Evolutionary conservation across 2,888 invertebrate species (phyloP).

Genomic region (Serrognathus titanus): DNA sequence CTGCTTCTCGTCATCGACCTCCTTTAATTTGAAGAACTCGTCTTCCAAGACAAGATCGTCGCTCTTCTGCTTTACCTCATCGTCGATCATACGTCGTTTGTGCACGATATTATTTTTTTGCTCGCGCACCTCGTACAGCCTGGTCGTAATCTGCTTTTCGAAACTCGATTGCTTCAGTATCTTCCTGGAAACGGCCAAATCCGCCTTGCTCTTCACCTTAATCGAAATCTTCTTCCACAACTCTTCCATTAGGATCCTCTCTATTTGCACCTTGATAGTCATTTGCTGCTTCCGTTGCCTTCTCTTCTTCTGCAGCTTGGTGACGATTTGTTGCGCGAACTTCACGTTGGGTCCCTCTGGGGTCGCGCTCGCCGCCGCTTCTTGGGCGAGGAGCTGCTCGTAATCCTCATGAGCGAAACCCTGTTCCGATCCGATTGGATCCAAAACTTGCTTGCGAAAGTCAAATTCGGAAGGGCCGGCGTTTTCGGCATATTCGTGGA

Average conservation of each 20-base stretch:
- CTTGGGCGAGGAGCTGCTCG: slow-evolving; percentile 33
- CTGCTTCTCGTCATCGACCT: slow-evolving; percentile 20
- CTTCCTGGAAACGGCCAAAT: slow-evolving; percentile 54
- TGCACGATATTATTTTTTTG: slow-evolving; percentile 56
- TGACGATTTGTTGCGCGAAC: slow-evolving; percentile 50
- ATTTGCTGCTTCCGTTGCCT: slow-evolving; percentile 48
- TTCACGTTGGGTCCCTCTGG: slow-evolving; percentile 30
- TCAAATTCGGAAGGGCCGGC: no score
- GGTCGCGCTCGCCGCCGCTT: slow-evolving; percentile 26
- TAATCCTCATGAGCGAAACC: slow-evolving; percentile 3
- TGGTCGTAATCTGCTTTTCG: slow-evolving; percentile 64
- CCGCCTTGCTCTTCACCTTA: slow-evolving; percentile 46
- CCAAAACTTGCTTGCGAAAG: no score
- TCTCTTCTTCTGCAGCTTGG: slow-evolving; percentile 51
- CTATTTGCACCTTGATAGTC: slow-evolving; percentile 52
- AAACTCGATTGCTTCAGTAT: slow-evolving; percentile 60
- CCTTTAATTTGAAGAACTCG: slow-evolving; percentile 21
- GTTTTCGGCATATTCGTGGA: no score
- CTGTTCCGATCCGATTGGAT: no score
- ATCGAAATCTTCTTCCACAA: slow-evolving; percentile 27
- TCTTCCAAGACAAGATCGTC: slow-evolving; percentile 49
- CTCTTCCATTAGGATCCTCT: no score
- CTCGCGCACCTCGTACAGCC: slow-evolving; percentile 60
- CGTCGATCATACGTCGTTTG: slow-evolving; percentile 54
- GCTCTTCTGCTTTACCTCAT: slow-evolving; percentile 51